phyloP scores from a whole-genome alignment of 2,113 vertebrate genomes.

The Saguinus midas region DNA sequence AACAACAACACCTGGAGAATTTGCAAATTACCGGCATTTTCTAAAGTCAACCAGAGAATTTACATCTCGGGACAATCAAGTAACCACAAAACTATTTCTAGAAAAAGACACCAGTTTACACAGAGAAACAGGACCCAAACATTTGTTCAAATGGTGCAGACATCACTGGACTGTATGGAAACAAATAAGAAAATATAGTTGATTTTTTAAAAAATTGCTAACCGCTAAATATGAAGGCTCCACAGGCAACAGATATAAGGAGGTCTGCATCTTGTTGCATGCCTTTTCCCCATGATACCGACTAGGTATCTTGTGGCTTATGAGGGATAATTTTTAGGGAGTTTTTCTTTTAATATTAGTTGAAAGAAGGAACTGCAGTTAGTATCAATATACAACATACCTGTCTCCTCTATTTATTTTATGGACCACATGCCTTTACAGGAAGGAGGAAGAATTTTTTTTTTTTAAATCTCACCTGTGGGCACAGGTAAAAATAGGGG shows the following conservation, averaged over 20 bases:
- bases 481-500: neutral
- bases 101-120: neutral
- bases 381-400: neutral
- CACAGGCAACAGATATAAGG: neutral
- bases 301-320: neutral
- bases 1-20: neutral
- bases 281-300: no score
- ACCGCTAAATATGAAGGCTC: neutral
- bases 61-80: neutral
- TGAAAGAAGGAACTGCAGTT: neutral
- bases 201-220: neutral
- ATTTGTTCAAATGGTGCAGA: neutral
- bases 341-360: neutral
- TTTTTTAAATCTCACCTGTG: neutral
- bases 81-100: neutral
- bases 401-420: neutral
- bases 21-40: neutral
- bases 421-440: neutral
- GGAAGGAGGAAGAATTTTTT: neutral
- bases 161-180: neutral
- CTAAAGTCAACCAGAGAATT: neutral
- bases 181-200: neutral
- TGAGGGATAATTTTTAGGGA: neutral
- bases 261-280: neutral
- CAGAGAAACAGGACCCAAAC: neutral